Evolutionary conservation across 2,797 vertebrate genomes (phyloP).

Genomic region (Coccyzus lansbergi): DNA sequence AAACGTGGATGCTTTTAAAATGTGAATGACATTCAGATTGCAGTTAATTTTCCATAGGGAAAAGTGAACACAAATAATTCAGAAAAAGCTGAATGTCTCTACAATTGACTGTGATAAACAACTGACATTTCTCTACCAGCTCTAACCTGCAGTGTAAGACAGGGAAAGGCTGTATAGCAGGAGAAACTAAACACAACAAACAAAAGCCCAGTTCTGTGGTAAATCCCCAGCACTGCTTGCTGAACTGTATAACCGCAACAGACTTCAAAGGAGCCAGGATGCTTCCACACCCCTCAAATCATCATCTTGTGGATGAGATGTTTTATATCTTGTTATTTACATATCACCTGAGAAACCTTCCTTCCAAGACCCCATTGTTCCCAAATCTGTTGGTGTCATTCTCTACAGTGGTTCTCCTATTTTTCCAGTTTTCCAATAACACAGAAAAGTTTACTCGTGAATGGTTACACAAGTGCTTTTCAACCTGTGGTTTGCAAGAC

Average conservation of each 20-base stretch:
- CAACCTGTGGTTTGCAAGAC: neutral
- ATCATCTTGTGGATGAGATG: neutral
- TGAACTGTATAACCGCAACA: neutral
- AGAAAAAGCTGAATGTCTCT: neutral
- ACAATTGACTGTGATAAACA: neutral
- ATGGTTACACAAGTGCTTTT: constrained; percentile 2
- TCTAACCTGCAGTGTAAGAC: neutral
- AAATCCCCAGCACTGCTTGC: neutral
- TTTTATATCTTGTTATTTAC: neutral
- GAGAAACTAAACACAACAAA: neutral
- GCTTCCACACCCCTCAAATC: neutral
- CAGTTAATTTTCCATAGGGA: neutral
- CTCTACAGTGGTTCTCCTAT: neutral
- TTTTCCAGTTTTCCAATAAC: neutral
- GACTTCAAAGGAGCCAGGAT: neutral
- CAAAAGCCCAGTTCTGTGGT: neutral
- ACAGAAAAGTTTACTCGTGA: neutral
- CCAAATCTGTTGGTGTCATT: neutral
- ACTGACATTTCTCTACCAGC: neutral
- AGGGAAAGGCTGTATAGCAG: neutral
- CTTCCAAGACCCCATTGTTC: neutral
- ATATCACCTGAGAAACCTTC: neutral
- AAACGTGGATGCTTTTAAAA: neutral
- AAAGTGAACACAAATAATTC: neutral
- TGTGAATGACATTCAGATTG: neutral